A percentile compares a stretch with the other conserved stretches of the same genome.
Evolutionary conservation across 2,888 invertebrate species (phyloP).

Genomic region (Diaphora mendica): DNA sequence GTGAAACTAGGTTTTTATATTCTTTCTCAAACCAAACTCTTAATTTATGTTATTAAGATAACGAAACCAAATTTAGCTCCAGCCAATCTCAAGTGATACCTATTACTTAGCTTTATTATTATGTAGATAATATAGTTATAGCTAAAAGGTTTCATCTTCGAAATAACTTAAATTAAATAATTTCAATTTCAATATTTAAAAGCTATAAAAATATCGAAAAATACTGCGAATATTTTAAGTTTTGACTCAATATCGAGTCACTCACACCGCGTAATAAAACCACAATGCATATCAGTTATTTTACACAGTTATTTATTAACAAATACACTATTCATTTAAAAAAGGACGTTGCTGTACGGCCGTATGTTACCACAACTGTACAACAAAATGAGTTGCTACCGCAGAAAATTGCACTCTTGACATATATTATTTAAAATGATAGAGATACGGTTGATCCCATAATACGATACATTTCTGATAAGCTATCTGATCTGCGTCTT

Average conservation of each 20-base stretch:
- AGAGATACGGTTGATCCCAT: slow-evolving; percentile 56
- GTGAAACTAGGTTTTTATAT: no score
- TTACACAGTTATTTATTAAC: background rate
- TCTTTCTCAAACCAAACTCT: no score
- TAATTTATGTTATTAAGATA: no score
- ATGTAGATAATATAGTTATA: no score
- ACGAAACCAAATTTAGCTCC: background rate
- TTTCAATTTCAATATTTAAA: background rate
- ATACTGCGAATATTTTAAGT: background rate
- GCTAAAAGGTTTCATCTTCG: no score
- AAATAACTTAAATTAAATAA: no score
- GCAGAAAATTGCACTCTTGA: slow-evolving; percentile 25
- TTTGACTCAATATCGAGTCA: background rate
- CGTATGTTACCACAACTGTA: slow-evolving; percentile 2
- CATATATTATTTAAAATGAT: slow-evolving; percentile 22
- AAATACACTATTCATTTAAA: background rate
- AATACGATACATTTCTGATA: slow-evolving; percentile 58
- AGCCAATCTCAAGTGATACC: background rate
- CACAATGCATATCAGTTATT: background rate
- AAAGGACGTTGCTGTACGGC: background rate
- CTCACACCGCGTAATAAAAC: background rate
- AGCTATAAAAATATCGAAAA: background rate
- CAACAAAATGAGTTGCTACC: background rate
- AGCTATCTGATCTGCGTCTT: slow-evolving; percentile 60
- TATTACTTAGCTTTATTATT: no score